phyloP scores from a whole-genome alignment of 1,140 invertebrate species.

The Platorchestia sp. region DNA sequence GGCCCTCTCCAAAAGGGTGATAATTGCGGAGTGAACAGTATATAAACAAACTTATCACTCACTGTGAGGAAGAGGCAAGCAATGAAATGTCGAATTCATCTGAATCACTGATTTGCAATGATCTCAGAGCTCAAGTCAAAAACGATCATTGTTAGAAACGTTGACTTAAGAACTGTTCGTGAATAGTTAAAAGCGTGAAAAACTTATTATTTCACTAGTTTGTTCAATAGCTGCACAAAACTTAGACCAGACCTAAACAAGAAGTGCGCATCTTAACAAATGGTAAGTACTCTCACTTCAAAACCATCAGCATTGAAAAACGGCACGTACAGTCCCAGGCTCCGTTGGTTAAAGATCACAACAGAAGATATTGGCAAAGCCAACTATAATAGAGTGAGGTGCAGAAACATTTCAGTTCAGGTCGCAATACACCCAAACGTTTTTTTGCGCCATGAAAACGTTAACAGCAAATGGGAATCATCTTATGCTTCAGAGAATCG shows the following conservation, averaged over 20 bases:
- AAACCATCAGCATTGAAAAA: not conserved
- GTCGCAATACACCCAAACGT: not conserved
- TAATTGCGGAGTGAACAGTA: too few relatives aligned
- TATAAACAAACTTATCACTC: not conserved
- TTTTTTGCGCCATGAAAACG: too few relatives aligned
- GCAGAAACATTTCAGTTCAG: not conserved
- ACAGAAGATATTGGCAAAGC: not conserved
- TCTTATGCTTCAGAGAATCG: not conserved
- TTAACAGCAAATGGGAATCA: not conserved
- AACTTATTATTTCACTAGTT: not conserved
- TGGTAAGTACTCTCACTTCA: not conserved
- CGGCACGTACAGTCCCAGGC: not conserved
- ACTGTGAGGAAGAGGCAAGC: not conserved
- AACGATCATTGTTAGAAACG: not conserved
- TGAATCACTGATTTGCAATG: not conserved
- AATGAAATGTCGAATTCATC: not conserved
- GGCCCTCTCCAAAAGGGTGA: too few relatives aligned
- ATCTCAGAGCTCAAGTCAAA: not conserved
- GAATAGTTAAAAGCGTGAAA: not conserved
- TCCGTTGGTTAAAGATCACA: not conserved
- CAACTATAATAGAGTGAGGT: not conserved
- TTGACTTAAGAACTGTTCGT: not conserved
- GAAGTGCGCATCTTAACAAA: not conserved
- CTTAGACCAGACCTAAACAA: not conserved
- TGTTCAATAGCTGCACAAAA: not conserved